Base-by-base conservation (phyloP, 23 tunicate species). In the Halocynthia roretzi region DNA sequence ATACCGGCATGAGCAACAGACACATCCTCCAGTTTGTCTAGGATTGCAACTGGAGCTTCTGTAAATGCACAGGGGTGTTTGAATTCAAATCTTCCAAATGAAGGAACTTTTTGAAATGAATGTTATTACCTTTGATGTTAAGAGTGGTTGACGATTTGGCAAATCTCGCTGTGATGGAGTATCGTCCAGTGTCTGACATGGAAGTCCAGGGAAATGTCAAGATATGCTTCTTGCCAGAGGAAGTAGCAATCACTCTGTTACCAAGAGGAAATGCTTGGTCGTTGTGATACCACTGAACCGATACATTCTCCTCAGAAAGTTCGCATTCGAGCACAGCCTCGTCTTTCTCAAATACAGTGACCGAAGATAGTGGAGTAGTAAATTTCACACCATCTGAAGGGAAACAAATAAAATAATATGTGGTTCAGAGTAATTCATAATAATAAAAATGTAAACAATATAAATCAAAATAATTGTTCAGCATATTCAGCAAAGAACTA, bases 311-410 rank as follows among this genome's bases (percentile, higher is more conserved):
- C 7, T 80, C 76, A 1, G 83, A 80, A 19, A 80, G 53, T 12
- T 50, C 56, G 23, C 78, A 74, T 55, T 74, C 78, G 56, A 74
- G 56, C 8, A 17, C 64, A 53, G 56, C 67, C 31, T 62, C 11
- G 51, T 80, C 83, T 67, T 70, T 70, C 63, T 80, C 83, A 18
- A 67, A 80, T 15, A 23, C 53, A 5, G 52, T 31, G 14, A 21
- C 17, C 1, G 53, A 54, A 40, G 10, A 20, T 14, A 80, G 60
- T 0, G 83, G 61, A 17, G 31, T 10, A 20, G 17, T 15, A 6
- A 80, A 80, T 52, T 80, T 70, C 62, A 80, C 54, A 51, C 73
- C 73, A 67, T 70, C 83, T 68, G 80, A 9, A 58, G 17, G 63
- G 17, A 14, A 58, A 14, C 15, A 58, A 58, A 58, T 58, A 14